Conservation (phyloP, 2,888 invertebrate genomes). For the Dioctria linearis region DNA sequence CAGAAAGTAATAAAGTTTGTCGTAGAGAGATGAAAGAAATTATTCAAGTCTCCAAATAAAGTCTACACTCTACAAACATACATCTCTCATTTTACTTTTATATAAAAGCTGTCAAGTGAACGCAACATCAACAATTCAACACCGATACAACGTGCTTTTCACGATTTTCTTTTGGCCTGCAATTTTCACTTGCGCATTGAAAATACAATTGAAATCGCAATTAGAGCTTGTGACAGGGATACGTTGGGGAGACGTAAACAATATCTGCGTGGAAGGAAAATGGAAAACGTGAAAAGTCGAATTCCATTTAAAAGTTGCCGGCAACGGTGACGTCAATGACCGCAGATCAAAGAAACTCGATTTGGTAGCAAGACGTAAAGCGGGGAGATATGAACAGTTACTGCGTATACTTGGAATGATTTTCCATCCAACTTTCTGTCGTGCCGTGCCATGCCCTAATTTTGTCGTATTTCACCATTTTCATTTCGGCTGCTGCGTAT, state of each 20-base stretch:
- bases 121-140: too few species aligned
- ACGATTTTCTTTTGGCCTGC: not conserved
- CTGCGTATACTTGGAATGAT: too few species aligned
- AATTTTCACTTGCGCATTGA: constrained; percentile 27
- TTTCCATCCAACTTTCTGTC: too few species aligned
- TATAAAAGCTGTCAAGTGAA: too few species aligned
- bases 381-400: not conserved
- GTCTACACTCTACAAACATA: too few species aligned
- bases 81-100: too few species aligned
- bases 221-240: not conserved
- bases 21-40: too few species aligned
- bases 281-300: constrained; percentile 9
- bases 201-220: too few species aligned
- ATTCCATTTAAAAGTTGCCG: constrained; percentile 26
- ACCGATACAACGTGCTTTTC: too few species aligned
- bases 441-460: not conserved
- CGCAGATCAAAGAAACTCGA: constrained; percentile 20
- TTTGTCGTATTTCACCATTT: not conserved
- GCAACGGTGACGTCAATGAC: constrained; percentile 50
- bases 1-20: too few species aligned
- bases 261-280: not conserved
- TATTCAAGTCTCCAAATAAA: too few species aligned
- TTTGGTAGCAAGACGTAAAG: too few species aligned
- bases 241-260: constrained; percentile 16
- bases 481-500: not conserved